phyloP scores from a whole-genome alignment of 2,888 invertebrate genomes.

The Ichneumon xanthorius region DNA sequence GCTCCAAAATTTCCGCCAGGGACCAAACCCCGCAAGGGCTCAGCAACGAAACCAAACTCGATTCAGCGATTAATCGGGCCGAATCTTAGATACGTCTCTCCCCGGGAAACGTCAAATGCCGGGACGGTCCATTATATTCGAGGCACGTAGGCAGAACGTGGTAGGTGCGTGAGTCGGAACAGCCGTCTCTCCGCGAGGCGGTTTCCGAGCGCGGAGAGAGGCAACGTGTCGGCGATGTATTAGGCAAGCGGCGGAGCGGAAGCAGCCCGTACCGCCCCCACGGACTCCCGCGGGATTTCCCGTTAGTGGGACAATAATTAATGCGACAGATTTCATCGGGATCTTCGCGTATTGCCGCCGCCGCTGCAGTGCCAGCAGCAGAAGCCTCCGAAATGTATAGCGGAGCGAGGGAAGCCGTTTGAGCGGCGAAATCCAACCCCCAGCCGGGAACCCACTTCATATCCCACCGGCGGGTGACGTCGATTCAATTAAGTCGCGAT shows the following conservation, averaged over 20 bases:
- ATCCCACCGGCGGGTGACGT: conserved; percentile 19
- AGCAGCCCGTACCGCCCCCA: not conserved
- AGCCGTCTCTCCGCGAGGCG: conserved; percentile 29
- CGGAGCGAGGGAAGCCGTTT: not conserved
- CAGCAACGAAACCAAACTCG: not conserved
- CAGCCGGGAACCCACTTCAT: conserved; percentile 2
- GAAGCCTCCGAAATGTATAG: not conserved
- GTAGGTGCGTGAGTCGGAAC: conserved; percentile 26
- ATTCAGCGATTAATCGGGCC: not conserved
- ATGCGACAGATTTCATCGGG: conserved; percentile 56
- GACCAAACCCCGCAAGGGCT: too few relatives aligned
- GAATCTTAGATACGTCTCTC: conserved; percentile 15
- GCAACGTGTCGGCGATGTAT: conserved; percentile 34
- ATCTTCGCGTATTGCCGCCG: conserved; percentile 4
- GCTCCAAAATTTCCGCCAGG: not conserved
- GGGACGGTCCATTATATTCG: conserved; percentile 45
- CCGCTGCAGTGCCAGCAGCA: not conserved
- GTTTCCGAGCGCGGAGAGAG: conserved; percentile 14
- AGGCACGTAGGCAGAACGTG: conserved; percentile 45
- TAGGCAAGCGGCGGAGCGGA: conserved; percentile 27
- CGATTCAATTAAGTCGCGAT: conserved; percentile 48
- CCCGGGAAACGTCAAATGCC: conserved; percentile 30
- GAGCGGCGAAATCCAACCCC: not conserved
- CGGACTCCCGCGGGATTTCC: conserved; percentile 22
- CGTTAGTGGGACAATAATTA: conserved; percentile 52